Percentiles rank a stretch among this genome's conserved stretches.
These are phyloP conservation scores for Vespertilio murinus DNA, from an alignment of 2,797 vertebrate species.

Conservation along the genomic window DNA sequence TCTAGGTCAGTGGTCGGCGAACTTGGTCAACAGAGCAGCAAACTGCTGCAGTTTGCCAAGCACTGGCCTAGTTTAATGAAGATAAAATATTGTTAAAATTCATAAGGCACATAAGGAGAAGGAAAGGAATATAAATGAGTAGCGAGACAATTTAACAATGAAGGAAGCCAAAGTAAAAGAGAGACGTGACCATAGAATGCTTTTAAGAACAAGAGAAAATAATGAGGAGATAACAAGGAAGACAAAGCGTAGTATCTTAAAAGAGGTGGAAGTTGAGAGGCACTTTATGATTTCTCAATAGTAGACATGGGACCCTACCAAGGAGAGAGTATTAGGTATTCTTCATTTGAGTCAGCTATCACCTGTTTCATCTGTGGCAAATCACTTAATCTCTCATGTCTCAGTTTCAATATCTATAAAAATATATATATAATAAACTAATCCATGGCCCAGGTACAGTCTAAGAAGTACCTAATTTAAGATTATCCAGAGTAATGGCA, in stretches of 20 bases:
- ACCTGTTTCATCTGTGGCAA: neutral
- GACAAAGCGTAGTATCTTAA: neutral
- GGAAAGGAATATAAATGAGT: neutral
- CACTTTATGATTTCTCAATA: neutral
- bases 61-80: neutral
- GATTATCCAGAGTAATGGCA: neutral
- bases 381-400: neutral
- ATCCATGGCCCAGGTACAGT: neutral
- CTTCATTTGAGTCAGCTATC: neutral
- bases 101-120: neutral
- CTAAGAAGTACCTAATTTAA: constrained; percentile 7
- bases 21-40: no score
- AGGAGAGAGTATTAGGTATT: neutral
- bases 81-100: neutral
- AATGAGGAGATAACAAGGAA: neutral
- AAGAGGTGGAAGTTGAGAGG: neutral
- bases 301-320: neutral
- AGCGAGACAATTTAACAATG: neutral
- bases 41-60: no score
- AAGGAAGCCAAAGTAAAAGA: neutral
- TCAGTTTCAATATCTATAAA: constrained; percentile 15
- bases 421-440: neutral
- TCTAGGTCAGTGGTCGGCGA: no score
- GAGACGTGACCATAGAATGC: neutral
- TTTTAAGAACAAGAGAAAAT: neutral